Conservation (phyloP, 2,113 vertebrate species). For the Dolichallabes microphthalmus region DNA sequence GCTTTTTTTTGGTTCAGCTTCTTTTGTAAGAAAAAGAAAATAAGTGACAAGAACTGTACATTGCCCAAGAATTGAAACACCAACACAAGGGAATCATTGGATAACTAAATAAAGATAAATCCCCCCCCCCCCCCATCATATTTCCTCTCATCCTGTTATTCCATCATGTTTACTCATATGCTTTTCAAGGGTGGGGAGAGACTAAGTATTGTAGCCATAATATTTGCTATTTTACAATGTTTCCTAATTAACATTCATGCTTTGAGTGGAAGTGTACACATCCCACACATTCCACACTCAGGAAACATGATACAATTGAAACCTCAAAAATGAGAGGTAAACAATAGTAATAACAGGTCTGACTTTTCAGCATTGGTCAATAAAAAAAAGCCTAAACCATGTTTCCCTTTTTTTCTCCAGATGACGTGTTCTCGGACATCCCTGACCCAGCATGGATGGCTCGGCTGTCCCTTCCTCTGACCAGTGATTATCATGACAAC, state of each 20-base stretch:
- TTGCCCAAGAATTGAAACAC: background rate
- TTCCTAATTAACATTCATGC: background rate
- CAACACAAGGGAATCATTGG: background rate
- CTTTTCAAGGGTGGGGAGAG: constrained; percentile 8
- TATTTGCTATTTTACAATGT: constrained; percentile 16
- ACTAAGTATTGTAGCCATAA: constrained; percentile 5
- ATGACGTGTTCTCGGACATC: constrained; percentile 74
- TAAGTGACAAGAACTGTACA: background rate
- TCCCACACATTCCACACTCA: background rate
- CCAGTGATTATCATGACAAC: constrained; percentile 87
- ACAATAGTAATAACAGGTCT: background rate
- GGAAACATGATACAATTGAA: background rate
- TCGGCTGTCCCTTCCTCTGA: constrained; percentile 82
- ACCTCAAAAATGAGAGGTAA: background rate
- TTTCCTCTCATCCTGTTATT: constrained; percentile 55
- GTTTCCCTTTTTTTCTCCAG: constrained; percentile 51
- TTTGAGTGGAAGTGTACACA: background rate
- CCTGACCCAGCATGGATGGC: constrained; percentile 84
- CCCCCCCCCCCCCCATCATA: too few relatives aligned
- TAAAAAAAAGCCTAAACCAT: background rate
- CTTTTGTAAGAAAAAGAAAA: background rate
- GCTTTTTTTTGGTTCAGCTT: background rate
- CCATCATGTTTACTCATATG: constrained; percentile 2
- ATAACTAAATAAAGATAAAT: constrained; percentile 45
- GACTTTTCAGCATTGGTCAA: background rate